Evolutionary conservation across 2,888 invertebrate species (phyloP).

Genomic region (Apamea monoglypha): DNA sequence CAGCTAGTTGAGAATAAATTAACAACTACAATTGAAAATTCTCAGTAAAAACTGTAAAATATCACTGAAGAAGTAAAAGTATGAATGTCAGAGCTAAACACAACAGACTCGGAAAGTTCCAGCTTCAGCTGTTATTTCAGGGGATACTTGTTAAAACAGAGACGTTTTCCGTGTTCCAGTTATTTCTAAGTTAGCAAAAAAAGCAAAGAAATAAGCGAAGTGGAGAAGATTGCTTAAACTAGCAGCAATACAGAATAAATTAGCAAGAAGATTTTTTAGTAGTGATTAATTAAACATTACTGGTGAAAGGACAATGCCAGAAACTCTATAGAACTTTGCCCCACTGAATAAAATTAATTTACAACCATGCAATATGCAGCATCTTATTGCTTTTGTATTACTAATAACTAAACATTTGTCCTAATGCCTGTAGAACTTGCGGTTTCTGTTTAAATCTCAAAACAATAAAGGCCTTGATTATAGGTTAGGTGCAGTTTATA

Average conservation of each 20-base stretch:
- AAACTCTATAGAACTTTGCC: too few species aligned
- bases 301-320: too few species aligned
- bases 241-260: not conserved
- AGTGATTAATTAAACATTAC: not conserved
- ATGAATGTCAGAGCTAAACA: constrained; percentile 19
- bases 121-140: constrained; percentile 30
- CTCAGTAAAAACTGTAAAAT: not conserved
- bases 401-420: too few species aligned
- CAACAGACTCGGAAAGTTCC: constrained; percentile 18
- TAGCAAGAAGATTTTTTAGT: not conserved
- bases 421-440: too few species aligned
- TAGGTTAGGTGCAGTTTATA: too few species aligned
- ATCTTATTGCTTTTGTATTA: too few species aligned
- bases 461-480: too few species aligned
- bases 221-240: constrained; percentile 2
- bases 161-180: not conserved
- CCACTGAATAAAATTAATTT: too few species aligned
- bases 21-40: not conserved
- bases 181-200: constrained; percentile 28
- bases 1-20: constrained; percentile 10
- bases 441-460: too few species aligned
- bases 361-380: too few species aligned
- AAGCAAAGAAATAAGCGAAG: not conserved
- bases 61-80: not conserved
- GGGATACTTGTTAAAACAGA: constrained; percentile 4